phyloP scores from a whole-genome alignment of 2,113 vertebrate species.

The Danionella cerebrum region DNA sequence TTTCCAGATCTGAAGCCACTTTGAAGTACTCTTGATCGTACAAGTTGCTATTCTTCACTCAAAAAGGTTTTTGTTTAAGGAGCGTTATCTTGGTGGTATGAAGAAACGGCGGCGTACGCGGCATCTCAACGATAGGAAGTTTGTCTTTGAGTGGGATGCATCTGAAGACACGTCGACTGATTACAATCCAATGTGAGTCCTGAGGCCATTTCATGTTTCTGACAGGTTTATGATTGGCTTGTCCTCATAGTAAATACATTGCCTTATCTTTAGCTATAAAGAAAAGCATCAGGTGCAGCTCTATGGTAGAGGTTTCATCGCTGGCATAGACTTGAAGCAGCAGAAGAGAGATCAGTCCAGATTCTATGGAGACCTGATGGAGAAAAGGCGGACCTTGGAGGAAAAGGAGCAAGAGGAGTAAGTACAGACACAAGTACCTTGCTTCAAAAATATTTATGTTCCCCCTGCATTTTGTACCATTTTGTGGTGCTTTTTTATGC shows the following conservation, averaged over 20 bases:
- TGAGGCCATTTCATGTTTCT: background rate
- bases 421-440: constrained; percentile 51
- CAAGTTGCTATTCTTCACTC: no score
- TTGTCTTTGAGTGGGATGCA: constrained; percentile 97
- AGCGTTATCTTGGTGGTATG: constrained; percentile 87
- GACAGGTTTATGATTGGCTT: background rate
- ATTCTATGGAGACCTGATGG: constrained; percentile 96
- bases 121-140: constrained; percentile 95
- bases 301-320: constrained; percentile 90
- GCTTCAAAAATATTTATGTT: no score
- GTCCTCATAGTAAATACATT: background rate
- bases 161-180: constrained; percentile 93
- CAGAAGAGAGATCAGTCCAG: constrained; percentile 93
- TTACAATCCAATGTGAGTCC: constrained; percentile 90
- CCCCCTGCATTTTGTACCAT: no score
- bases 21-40: background rate
- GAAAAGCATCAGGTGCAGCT: constrained; percentile 93
- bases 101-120: constrained; percentile 91
- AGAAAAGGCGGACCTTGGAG: constrained; percentile 88
- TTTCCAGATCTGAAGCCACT: no score
- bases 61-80: constrained; percentile 60
- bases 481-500: no score
- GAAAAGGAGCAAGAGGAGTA: constrained; percentile 98
- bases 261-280: constrained; percentile 73
- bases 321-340: constrained; percentile 93